A percentile compares a stretch with the other conserved stretches of the same genome.
These are phyloP conservation scores for Panulirus ornatus DNA, from an alignment of 1,140 invertebrate genomes.

Conservation along the genomic window DNA sequence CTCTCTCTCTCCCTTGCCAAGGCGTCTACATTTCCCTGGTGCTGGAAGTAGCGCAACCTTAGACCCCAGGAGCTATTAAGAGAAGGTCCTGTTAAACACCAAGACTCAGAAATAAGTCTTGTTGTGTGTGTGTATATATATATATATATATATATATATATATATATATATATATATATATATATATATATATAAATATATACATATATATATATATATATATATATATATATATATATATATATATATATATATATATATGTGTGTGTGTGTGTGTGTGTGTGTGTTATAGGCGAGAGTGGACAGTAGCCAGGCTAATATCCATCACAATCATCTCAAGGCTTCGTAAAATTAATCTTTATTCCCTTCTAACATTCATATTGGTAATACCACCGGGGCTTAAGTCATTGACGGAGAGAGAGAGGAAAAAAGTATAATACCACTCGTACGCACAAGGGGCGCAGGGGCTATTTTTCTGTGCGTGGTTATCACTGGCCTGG, in stretches of 20 bases:
- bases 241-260: constrained; percentile 34
- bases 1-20: too few species aligned
- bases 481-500: not conserved
- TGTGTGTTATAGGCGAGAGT: not conserved
- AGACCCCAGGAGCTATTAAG: too few species aligned
- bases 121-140: not conserved
- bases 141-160: constrained; percentile 38
- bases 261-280: constrained; percentile 3
- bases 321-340: constrained; percentile 18
- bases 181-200: not conserved
- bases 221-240: constrained; percentile 23
- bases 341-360: constrained; percentile 45
- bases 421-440: too few species aligned
- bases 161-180: constrained; percentile 30
- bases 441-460: too few species aligned
- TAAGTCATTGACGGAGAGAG: not conserved
- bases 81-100: too few species aligned
- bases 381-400: not conserved
- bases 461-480: too few species aligned
- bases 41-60: too few species aligned
- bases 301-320: not conserved
- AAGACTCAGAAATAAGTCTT: too few species aligned
- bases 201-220: constrained; percentile 11
- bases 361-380: constrained; percentile 52
- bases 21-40: too few species aligned